These are phyloP conservation scores for Chelonus formosanus DNA, from an alignment of 2,888 invertebrate genomes.

Conservation along the genomic window DNA sequence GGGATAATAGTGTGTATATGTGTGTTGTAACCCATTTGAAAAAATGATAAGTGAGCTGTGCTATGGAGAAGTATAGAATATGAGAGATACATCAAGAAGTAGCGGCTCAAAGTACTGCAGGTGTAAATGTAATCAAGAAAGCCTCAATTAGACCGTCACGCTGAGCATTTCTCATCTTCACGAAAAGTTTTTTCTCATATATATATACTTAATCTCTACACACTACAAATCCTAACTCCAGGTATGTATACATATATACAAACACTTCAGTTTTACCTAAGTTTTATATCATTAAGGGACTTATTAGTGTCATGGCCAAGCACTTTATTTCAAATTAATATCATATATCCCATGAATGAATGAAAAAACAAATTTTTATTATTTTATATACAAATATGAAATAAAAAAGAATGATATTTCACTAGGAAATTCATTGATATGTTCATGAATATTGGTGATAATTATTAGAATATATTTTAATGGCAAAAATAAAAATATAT, in stretches of 20 bases:
- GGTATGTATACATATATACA: background rate
- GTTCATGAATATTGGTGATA: too few species aligned
- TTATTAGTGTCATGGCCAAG: too few species aligned
- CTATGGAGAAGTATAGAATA: slow-evolving; percentile 27
- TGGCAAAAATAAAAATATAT: too few species aligned
- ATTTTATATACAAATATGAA: too few species aligned
- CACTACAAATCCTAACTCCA: slow-evolving; percentile 9
- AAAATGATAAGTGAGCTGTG: slow-evolving; percentile 19
- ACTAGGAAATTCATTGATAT: too few species aligned
- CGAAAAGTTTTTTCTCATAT: slow-evolving; percentile 38
- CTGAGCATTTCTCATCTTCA: slow-evolving; percentile 59
- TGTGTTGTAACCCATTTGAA: background rate
- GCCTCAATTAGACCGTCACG: slow-evolving; percentile 63
- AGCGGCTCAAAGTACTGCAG: slow-evolving; percentile 43
- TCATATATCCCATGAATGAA: too few species aligned
- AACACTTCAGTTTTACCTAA: too few species aligned
- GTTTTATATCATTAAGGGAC: too few species aligned
- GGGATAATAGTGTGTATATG: background rate
- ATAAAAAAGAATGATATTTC: too few species aligned
- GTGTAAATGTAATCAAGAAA: slow-evolving; percentile 63
- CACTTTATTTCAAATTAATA: too few species aligned
- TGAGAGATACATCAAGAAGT: slow-evolving; percentile 36
- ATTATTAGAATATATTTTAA: too few species aligned
- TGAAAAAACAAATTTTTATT: too few species aligned
- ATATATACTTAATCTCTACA: background rate